A percentile compares a stretch with the other conserved stretches of the same genome.
phyloP scores from a whole-genome alignment of 2,888 invertebrate genomes.

The Drosophila diplacantha region DNA sequence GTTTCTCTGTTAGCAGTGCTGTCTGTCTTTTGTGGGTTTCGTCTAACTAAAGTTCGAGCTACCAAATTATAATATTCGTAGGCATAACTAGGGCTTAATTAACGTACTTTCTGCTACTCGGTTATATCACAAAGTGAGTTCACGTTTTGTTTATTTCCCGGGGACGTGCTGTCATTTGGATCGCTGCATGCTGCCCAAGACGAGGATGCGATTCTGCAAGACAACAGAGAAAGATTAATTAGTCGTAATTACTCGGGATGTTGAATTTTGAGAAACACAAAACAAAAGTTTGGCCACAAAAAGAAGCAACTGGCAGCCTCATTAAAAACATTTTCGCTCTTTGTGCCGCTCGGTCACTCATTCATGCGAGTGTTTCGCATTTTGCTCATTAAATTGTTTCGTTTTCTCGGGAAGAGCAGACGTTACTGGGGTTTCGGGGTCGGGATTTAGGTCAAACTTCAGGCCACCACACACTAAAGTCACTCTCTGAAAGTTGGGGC shows the following conservation, averaged over 20 bases:
- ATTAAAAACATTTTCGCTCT: constrained; percentile 38
- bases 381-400: constrained; percentile 59
- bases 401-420: constrained; percentile 22
- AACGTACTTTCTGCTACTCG: constrained; percentile 69
- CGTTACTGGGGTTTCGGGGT: constrained; percentile 14
- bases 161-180: constrained; percentile 72
- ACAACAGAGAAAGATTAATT: constrained; percentile 30
- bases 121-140: constrained; percentile 73
- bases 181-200: constrained; percentile 65
- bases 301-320: constrained; percentile 15
- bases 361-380: constrained; percentile 34
- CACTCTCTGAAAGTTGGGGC: constrained; percentile 2
- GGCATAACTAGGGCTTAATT: constrained; percentile 27
- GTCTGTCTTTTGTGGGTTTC: constrained; percentile 39
- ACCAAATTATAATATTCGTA: constrained; percentile 28
- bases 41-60: constrained; percentile 36
- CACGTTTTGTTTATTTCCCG: constrained; percentile 49
- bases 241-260: constrained; percentile 19
- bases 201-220: constrained; percentile 48
- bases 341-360: constrained; percentile 23
- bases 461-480: background rate
- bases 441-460: constrained; percentile 31
- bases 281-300: constrained; percentile 35
- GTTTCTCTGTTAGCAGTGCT: constrained; percentile 26
- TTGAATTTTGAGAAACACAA: constrained; percentile 13